Base-by-base conservation (phyloP, 2,888 invertebrate genomes). In the Dryocosmus kuriphilus region DNA sequence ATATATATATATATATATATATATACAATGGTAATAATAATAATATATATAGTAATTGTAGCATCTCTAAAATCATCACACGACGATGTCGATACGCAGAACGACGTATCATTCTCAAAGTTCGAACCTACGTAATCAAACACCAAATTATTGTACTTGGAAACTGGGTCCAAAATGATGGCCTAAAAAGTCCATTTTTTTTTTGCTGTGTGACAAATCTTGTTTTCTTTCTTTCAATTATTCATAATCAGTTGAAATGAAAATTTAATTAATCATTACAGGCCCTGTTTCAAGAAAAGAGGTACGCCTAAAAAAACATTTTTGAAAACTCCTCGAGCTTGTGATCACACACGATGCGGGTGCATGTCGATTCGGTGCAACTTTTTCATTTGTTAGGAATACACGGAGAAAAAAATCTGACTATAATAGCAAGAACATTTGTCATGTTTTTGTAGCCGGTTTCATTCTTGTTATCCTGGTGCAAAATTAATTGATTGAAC, bases 301-400 rank as follows among this genome's bases (percentile, higher is more conserved):
- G 4, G 27, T 46, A 8, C 19, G 27, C 27, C 16, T 67, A n/a
- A 67, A 65, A 63, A 67, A 67, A 27, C 22, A 24, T 24, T 67
- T 19, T 32, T 4, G 30, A 67, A 67, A 41, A 27, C 27, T 67
- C 46, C 27, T 38, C 16, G 65, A 65, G 3, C 24, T 27, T 67
- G 41, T 67, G 41, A 41, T 27, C 8, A 27, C 27, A 67, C 19
- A 46, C 27, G 46, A 67, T 67, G 67, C 41, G 27, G 19, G 67
- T 67, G 19, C 67, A 30, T 71, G 51, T 51, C 4, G 27, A 46
- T 71, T 51, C 14, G n/a, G 51, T 51, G 71, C 71, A 71, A 51
- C 30, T 32, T 71, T 51, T 46, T 30, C 24, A 11, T 30, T 63
- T 8, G 32, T 35, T 8, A 63, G 4, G 11, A 32, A n/a, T 2